Evolutionary conservation across 2,888 invertebrate species (phyloP).

Genomic region (Ectemnius cavifrons): DNA sequence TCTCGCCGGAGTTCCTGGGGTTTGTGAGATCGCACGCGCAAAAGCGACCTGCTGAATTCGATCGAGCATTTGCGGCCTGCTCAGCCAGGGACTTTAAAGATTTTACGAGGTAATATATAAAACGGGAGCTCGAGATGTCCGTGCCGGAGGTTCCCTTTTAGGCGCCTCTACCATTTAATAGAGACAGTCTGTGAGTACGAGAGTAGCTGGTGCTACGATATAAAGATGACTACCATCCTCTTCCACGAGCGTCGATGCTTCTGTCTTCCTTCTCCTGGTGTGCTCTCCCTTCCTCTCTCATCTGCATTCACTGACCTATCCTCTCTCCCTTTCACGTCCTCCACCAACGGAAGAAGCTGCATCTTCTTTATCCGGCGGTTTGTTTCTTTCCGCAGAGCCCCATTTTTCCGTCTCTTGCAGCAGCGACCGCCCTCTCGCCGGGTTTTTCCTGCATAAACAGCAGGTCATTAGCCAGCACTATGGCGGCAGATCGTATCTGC

Average conservation of each 20-base stretch:
- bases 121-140: slow-evolving; percentile 50
- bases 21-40: slow-evolving; percentile 11
- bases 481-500: slow-evolving; percentile 67
- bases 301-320: slow-evolving; percentile 13
- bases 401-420: slow-evolving; percentile 18
- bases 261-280: background rate
- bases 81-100: slow-evolving; percentile 57
- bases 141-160: slow-evolving; percentile 33
- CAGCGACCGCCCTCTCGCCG: slow-evolving; percentile 40
- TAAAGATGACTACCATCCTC: too few species aligned
- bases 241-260: background rate
- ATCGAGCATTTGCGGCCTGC: slow-evolving; percentile 9
- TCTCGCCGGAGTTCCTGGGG: background rate
- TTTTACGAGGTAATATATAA: slow-evolving; percentile 67
- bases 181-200: slow-evolving; percentile 48
- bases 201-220: background rate
- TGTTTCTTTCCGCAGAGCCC: slow-evolving; percentile 25
- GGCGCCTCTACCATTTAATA: slow-evolving; percentile 71
- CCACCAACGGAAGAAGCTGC: slow-evolving; percentile 5
- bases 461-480: slow-evolving; percentile 69
- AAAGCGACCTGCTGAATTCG: too few species aligned
- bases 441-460: slow-evolving; percentile 72
- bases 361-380: slow-evolving; percentile 21
- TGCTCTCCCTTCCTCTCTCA: background rate
- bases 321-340: slow-evolving; percentile 18